Percentiles rank a stretch among this genome's conserved stretches.
phyloP scores from a whole-genome alignment of 2,113 vertebrate species.

The Lagopus muta region DNA sequence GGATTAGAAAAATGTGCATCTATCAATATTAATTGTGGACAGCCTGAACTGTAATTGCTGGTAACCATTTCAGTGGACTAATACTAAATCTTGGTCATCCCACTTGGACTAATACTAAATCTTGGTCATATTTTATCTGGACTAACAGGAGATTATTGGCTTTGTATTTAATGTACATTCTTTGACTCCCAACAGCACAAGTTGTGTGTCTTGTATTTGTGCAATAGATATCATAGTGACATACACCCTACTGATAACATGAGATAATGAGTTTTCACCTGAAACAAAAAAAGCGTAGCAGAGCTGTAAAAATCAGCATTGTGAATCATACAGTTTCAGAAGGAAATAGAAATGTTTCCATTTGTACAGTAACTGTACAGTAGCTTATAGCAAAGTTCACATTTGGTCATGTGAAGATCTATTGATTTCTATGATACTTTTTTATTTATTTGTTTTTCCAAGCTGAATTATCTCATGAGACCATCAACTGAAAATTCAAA shows the following conservation, averaged over 20 bases:
- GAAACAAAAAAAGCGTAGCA: neutral
- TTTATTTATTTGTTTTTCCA: neutral
- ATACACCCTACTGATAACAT: neutral
- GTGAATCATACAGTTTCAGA: neutral
- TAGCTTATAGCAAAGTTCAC: neutral
- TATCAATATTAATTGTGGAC: neutral
- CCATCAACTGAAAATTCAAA: neutral
- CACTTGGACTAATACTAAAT: neutral
- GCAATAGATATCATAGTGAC: neutral
- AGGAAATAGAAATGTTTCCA: neutral
- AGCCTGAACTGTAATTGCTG: neutral
- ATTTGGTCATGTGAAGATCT: neutral
- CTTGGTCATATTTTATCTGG: neutral
- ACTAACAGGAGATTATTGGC: neutral
- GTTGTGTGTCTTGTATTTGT: neutral
- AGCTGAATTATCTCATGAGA: neutral
- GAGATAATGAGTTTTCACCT: neutral
- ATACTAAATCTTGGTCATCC: neutral
- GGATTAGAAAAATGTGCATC: neutral
- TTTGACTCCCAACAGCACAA: neutral
- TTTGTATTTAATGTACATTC: neutral
- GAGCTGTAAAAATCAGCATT: neutral
- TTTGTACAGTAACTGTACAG: neutral
- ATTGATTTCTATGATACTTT: neutral
- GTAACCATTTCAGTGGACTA: neutral